Base-by-base conservation (phyloP, 2,888 invertebrate species). In the Eumacrocentrus americanus region DNA sequence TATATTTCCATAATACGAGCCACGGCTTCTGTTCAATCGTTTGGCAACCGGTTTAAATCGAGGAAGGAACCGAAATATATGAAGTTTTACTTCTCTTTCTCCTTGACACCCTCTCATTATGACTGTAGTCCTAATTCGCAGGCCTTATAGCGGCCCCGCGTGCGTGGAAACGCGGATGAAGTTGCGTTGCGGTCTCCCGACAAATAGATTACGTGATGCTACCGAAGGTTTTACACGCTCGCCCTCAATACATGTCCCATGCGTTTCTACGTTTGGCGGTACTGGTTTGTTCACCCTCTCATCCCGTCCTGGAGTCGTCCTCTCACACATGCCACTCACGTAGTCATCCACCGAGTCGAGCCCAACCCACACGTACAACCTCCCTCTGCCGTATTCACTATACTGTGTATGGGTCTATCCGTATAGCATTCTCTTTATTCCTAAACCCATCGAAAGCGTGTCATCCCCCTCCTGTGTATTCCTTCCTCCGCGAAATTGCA, bases 141-240 rank as follows among this genome's bases (percentile, higher is more conserved):
- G n/a, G n/a, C n/a, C n/a, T n/a, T n/a, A n/a, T n/a, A n/a, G n/a
- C n/a, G n/a, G n/a, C n/a, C n/a, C n/a, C n/a, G n/a, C n/a, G n/a
- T 64, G 62, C 62, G 61, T 63, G 58, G 58, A 65, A 58, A 64
- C 47, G 62, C 56, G 64, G 61, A 65, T 62, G 65, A 64, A 67
- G 66, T 67, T 62, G 66, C 63, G 51, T 70, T 72, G 77, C 73
- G 79, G 79, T 78, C 73, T 75, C 69, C 70, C 77, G 74, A 79
- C 80, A 80, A 80, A 80, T 80, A 80, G 80, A 80, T 80, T 80
- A 80, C 80, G 80, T 77, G 79, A 4, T 9, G 9, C 60, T 47
- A 55, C 75, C 72, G 63, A 67, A 58, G 67, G 70, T 61, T 61
- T 64, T 37, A 42, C 14, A 12, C 37, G 44, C 48, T 35, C 47